Conservation (phyloP, 2,113 vertebrate genomes). For the Ivindomyrus marchei region DNA sequence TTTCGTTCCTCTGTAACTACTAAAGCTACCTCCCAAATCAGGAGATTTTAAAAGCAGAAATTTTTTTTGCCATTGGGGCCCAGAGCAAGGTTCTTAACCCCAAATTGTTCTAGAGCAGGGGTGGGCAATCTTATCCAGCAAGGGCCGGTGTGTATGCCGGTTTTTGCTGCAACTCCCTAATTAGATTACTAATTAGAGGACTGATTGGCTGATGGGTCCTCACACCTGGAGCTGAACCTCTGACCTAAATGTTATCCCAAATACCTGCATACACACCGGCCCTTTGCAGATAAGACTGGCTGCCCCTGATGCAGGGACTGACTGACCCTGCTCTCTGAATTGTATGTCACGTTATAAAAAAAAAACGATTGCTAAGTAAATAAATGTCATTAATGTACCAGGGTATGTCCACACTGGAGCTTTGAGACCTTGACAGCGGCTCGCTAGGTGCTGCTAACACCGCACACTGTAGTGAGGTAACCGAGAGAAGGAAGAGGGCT, state of each 20-base stretch:
- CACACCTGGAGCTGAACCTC: no score
- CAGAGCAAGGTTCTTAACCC: not conserved
- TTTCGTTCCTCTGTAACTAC: not conserved
- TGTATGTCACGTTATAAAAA: not conserved
- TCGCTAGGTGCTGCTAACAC: not conserved
- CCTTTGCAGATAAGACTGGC: no score
- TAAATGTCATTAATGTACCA: not conserved
- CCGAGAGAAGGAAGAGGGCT: not conserved
- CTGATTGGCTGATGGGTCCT: not conserved
- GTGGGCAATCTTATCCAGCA: no score
- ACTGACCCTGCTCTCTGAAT: not conserved
- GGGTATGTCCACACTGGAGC: not conserved
- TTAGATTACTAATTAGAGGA: not conserved
- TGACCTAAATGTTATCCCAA: no score
- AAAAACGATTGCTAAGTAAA: not conserved
- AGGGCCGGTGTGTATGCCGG: no score
- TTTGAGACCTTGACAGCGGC: not conserved
- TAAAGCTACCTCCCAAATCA: not conserved
- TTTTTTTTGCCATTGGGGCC: not conserved
- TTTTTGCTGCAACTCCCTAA: no score
- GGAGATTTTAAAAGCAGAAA: not conserved
- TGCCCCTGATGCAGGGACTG: no score
- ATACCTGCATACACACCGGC: no score
- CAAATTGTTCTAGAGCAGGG: no score
- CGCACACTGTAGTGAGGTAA: not conserved